Evolutionary conservation across 2,888 invertebrate species (phyloP), one percentile per base, ranked within the genome.

Genomic region (Helobdella robusta): DNA sequence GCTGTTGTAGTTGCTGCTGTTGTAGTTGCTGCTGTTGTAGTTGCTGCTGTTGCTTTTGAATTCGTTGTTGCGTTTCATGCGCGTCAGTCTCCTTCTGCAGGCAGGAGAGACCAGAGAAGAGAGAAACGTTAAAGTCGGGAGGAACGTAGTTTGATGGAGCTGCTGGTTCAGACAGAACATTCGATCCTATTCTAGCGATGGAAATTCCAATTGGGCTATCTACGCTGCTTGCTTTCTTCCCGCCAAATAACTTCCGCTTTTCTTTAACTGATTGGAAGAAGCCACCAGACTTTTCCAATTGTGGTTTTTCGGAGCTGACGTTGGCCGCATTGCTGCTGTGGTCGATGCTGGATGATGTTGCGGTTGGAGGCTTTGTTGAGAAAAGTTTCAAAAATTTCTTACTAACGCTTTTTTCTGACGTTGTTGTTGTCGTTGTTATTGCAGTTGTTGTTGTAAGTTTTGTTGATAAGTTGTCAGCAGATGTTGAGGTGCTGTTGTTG

Each of bases 261-360:
- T 70, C 71, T 35, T 68, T 70, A 40, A 69, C 69, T 5, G 66
- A 62, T 32, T 68, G 67, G 54, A 70, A 66, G 67, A 70, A 68
- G 40, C 25, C 25, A 18, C 35, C 35, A n/a, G 8, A 23, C 8
- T n/a, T 35, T n/a, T n/a, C n/a, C n/a, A n/a, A n/a, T n/a, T n/a
- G n/a, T n/a, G 23, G 28, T 3, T 62, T 30, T 6, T 18, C 23
- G 30, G 18, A 18, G 8, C 15, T 64, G n/a, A 18, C n/a, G n/a
- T n/a, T n/a, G n/a, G n/a, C n/a, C 34, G 2, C n/a, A 8, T 25
- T 25, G 46, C 23, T 40, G 5, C n/a, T n/a, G 28, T 25, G 18
- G 23, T 61, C 61, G n/a, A 32, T 56, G 56, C 28, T 30, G 3
- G 56, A 8, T 15, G 11, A 15, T 11, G 11, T 40, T 40, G 44